Evolutionary conservation across 2,113 vertebrate species (phyloP).

Genomic region (Cyprinodon variegatus): DNA sequence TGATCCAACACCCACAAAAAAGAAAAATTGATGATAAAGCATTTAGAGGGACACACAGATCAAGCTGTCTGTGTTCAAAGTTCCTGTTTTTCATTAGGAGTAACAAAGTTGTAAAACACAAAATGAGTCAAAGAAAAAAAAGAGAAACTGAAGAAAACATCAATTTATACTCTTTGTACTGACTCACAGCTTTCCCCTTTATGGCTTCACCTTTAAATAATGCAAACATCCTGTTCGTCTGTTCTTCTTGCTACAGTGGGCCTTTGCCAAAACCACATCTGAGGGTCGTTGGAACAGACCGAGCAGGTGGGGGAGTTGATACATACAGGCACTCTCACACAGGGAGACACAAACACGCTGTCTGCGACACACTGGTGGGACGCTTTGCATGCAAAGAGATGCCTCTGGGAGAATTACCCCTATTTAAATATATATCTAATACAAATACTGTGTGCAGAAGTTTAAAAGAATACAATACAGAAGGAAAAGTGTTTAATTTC

Average conservation of each 20-base stretch:
- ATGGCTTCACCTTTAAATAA: conserved; percentile 70
- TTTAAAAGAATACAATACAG: conserved; percentile 2
- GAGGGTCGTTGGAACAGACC: conserved; percentile 51
- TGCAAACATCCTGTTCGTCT: conserved; percentile 64
- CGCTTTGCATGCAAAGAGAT: conserved; percentile 54
- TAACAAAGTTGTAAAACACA: conserved; percentile 53
- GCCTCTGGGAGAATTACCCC: conserved; percentile 30
- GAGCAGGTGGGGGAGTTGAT: conserved; percentile 54
- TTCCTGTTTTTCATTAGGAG: conserved; percentile 61
- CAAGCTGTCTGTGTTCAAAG: conserved; percentile 15
- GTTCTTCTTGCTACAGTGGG: conserved; percentile 34
- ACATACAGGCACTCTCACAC: conserved; percentile 37
- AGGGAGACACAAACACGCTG: conserved; percentile 18
- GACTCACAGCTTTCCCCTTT: conserved; percentile 69
- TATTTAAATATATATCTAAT: conserved; percentile 75
- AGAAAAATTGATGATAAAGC: conserved; percentile 50
- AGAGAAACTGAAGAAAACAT: conserved; percentile 32
- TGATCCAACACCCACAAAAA: conserved; percentile 9
- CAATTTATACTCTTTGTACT: conserved; percentile 42
- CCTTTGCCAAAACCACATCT: conserved; percentile 73
- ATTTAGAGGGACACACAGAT: conserved; percentile 37
- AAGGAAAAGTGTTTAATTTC: background rate
- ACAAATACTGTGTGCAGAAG: conserved; percentile 70
- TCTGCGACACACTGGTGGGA: conserved; percentile 43
- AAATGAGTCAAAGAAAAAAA: conserved; percentile 60